These are phyloP conservation scores for rabbit (Oryctolagus cuniculus) DNA, from an alignment of 2,113 vertebrate genomes.

Conservation along the genomic window DNA sequence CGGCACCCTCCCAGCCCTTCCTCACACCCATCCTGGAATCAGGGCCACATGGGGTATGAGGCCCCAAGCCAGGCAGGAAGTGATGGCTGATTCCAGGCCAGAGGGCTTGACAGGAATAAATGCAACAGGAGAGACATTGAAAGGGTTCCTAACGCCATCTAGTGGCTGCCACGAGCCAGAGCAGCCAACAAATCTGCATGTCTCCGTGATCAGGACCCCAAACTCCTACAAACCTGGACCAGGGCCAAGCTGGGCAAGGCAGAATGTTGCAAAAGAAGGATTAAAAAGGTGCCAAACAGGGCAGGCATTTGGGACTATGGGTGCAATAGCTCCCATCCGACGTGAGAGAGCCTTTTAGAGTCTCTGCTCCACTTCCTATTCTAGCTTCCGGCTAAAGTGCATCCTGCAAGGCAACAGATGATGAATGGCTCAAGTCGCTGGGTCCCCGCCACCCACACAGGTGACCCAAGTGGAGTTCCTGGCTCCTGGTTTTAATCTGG, in stretches of 20 bases:
- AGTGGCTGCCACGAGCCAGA: background rate
- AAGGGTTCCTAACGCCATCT: constrained; percentile 79
- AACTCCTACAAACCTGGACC: background rate
- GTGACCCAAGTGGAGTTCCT: too few relatives aligned
- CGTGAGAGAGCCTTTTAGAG: background rate
- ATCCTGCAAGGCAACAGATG: too few relatives aligned
- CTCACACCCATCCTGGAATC: background rate
- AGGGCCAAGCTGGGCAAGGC: background rate
- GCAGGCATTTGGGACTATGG: background rate
- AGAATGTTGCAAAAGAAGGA: background rate
- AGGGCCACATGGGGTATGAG: background rate
- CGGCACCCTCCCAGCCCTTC: background rate
- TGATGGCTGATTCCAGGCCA: background rate
- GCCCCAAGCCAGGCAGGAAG: background rate
- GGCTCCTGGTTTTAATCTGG: too few relatives aligned
- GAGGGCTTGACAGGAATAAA: background rate
- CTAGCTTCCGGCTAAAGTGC: too few relatives aligned
- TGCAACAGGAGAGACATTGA: background rate
- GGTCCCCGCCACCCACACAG: too few relatives aligned
- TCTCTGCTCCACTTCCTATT: too few relatives aligned
- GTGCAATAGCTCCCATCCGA: fast-evolving
- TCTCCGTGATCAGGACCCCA: background rate
- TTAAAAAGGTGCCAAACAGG: background rate
- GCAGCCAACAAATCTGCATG: background rate
- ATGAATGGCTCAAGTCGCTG: too few relatives aligned